Conservation (phyloP, 2,888 invertebrate species). For the Agrotis segetum region DNA sequence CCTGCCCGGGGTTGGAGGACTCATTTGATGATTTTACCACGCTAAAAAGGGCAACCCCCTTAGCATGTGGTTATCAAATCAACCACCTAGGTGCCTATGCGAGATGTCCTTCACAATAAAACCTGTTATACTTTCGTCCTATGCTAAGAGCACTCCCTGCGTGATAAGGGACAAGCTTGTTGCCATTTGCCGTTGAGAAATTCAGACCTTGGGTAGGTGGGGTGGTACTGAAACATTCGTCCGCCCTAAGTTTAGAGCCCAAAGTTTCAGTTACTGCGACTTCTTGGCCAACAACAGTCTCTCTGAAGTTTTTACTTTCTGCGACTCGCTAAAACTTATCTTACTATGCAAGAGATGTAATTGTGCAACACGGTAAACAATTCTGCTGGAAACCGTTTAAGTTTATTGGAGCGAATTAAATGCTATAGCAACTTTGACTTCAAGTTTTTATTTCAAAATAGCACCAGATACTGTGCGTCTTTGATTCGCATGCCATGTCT, state of each 20-base stretch:
- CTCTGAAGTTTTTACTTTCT: constrained; percentile 5
- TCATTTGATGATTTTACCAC: too few species aligned
- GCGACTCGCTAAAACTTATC: constrained; percentile 37
- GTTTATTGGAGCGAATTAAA: constrained; percentile 54
- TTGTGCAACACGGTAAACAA: constrained; percentile 48
- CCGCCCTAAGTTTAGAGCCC: neutral
- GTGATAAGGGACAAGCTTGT: neutral
- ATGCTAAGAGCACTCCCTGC: too few species aligned
- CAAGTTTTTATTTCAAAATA: constrained; percentile 40
- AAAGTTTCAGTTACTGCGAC: neutral
- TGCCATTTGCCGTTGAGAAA: neutral
- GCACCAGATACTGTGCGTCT: constrained; percentile 30
- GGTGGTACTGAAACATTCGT: too few species aligned
- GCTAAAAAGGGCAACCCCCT: too few species aligned
- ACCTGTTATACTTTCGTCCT: too few species aligned
- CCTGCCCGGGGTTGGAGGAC: too few species aligned
- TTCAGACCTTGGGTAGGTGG: too few species aligned
- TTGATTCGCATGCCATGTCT: neutral
- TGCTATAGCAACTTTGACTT: constrained; percentile 42
- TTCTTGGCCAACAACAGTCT: neutral
- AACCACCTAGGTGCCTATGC: too few species aligned
- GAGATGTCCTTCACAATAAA: too few species aligned
- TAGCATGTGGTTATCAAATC: too few species aligned
- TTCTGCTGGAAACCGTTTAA: constrained; percentile 53
- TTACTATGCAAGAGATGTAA: constrained; percentile 44